A percentile compares a stretch with the other conserved stretches of the same genome.
Evolutionary conservation across 2,113 vertebrate genomes (phyloP).

Genomic region (Pontoporia blainvillei): DNA sequence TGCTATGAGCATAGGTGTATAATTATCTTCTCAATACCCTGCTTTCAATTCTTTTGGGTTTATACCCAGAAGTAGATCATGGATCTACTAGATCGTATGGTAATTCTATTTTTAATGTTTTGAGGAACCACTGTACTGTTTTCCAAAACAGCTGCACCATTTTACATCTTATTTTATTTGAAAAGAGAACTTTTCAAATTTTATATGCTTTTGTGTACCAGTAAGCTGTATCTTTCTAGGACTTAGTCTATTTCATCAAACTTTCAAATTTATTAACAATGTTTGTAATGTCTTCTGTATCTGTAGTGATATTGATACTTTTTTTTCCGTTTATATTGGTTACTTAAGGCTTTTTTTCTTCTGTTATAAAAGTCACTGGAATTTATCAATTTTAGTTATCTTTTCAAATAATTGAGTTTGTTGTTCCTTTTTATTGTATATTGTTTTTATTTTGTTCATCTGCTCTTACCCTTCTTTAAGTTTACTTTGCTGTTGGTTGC

Average conservation of each 20-base stretch:
- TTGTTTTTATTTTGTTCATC: background rate
- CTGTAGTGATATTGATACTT: background rate
- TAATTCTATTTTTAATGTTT: slow-evolving; percentile 34
- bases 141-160: background rate
- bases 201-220: background rate
- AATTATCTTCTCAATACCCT: background rate
- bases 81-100: background rate
- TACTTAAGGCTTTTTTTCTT: background rate
- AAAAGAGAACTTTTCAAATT: background rate
- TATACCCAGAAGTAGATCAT: background rate
- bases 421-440: background rate
- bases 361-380: background rate
- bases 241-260: background rate
- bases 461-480: background rate
- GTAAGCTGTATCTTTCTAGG: background rate
- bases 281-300: background rate
- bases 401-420: slow-evolving; percentile 30
- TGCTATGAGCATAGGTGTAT: background rate
- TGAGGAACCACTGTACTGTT: background rate
- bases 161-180: background rate
- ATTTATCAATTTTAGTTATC: slow-evolving; percentile 16
- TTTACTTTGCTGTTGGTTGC: slow-evolving; percentile 10
- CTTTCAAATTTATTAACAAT: background rate
- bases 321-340: background rate
- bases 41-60: background rate